These are phyloP conservation scores for Ophiodon elongatus DNA, from an alignment of 2,113 vertebrate species.

Conservation along the genomic window DNA sequence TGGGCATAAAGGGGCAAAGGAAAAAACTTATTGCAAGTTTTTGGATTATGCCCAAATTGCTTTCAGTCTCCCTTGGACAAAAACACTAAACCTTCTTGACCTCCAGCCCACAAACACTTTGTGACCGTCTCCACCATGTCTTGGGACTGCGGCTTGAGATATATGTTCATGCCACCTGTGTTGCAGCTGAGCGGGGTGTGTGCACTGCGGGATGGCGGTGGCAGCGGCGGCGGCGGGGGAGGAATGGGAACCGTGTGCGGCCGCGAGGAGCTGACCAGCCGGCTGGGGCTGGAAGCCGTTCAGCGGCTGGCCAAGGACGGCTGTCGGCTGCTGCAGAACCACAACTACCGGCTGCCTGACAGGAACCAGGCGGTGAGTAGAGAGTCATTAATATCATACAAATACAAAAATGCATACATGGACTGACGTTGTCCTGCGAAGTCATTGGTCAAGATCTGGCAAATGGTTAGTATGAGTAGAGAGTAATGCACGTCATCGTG, in stretches of 20 bases:
- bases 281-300: constrained; percentile 89
- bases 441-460: constrained; percentile 23
- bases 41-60: constrained; percentile 42
- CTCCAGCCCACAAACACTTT: background rate
- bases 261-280: constrained; percentile 90
- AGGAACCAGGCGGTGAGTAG: constrained; percentile 89
- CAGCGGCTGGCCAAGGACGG: constrained; percentile 95
- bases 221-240: constrained; percentile 23
- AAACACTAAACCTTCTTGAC: constrained; percentile 27
- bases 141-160: constrained; percentile 97
- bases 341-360: constrained; percentile 87
- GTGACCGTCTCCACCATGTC: constrained; percentile 85
- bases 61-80: constrained; percentile 8
- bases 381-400: constrained; percentile 1
- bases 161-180: constrained; percentile 92
- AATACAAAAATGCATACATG: too few species aligned
- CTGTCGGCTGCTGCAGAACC: constrained; percentile 90
- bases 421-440: constrained; percentile 2
- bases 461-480: constrained; percentile 33
- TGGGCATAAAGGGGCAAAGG: constrained; percentile 33
- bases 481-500: constrained; percentile 59
- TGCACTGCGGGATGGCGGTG: constrained; percentile 82
- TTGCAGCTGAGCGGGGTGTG: constrained; percentile 94
- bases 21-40: constrained; percentile 33
- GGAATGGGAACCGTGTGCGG: constrained; percentile 87